Base-by-base conservation (phyloP, 2,888 invertebrate genomes). In the Tuberolachnus salignus region DNA sequence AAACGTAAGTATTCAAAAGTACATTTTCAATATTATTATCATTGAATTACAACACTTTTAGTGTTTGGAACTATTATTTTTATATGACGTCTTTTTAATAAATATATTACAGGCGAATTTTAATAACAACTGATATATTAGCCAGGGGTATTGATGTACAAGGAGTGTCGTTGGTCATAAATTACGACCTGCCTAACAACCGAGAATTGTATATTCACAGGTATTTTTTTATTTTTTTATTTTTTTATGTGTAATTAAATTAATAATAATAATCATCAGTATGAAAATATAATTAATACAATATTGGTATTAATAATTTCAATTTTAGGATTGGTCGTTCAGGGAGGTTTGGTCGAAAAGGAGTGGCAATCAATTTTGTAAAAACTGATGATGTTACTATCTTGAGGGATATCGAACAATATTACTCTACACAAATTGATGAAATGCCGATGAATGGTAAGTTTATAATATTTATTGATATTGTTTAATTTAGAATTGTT, bases 311-410 rank as follows among this genome's bases (percentile, higher is more conserved):
- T 34, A 34, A 34, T 4, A 4, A 34, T 26, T 26, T 21, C 13
- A n/a, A 46, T 44, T 72, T 64, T 83, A 88, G 97, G 84, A 99
- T 99, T 86, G 98, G 98, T 84, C 91, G 98, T 82, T 98, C 98
- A 0, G 98, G 98, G 84, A 91, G 98, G 83, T 99, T 98, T 85
- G 98, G 98, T 34, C 91, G 98, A 80, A 99, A 99, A 86, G 99
- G 99, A 92, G 99, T 99, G 1, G 98, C 98, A 34, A 99, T 99
- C 84, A 99, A 99, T 88, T 99, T 99, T 86, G 98, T 98, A 13
- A 98, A 98, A 86, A 95, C 94, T n/a, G 99, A 99, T 86, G 99
- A 99, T 86, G 98, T 99, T 85, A 92, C 98, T 86, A 99, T 98
- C 87, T 88, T 99, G 82, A 89, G 98, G 86, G 99, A 99, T 86